These are phyloP conservation scores for Amazona vittata DNA, from an alignment of 2,113 vertebrate genomes.

Conservation along the genomic window DNA sequence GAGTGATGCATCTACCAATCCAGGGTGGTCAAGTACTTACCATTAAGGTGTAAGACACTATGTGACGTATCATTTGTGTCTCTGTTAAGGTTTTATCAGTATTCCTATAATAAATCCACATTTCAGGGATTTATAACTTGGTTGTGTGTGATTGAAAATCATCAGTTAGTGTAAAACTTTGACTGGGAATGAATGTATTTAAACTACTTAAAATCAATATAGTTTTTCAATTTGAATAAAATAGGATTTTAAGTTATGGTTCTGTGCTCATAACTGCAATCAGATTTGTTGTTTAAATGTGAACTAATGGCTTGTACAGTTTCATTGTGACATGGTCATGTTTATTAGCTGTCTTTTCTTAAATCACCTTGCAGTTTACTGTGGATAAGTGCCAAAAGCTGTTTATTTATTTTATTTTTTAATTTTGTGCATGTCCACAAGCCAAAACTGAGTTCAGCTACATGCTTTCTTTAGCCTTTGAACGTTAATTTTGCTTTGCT, in stretches of 20 bases:
- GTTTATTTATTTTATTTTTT: not conserved
- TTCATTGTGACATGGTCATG: not conserved
- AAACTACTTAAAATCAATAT: constrained; percentile 29
- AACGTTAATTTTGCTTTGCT: not conserved
- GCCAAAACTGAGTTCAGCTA: not conserved
- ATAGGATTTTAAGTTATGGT: not conserved
- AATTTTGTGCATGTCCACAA: not conserved
- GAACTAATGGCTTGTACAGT: constrained; percentile 24
- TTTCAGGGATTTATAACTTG: constrained; percentile 63
- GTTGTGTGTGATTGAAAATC: constrained; percentile 36
- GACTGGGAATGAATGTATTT: constrained; percentile 58
- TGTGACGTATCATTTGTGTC: constrained; percentile 50
- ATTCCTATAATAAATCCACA: constrained; percentile 63
- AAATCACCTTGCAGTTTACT: not conserved
- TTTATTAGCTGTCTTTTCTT: not conserved
- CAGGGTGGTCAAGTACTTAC: constrained; percentile 17
- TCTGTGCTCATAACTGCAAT: constrained; percentile 29
- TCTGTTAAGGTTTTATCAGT: constrained; percentile 70
- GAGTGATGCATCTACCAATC: constrained; percentile 12
- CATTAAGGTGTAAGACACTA: constrained; percentile 6
- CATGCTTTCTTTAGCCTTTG: not conserved
- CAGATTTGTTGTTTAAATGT: constrained; percentile 17
- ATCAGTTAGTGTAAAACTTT: constrained; percentile 57
- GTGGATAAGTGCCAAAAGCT: not conserved
- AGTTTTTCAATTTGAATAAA: constrained; percentile 43